Evolutionary conservation across 1,140 invertebrate species (phyloP).

Genomic region (Hycleus phaleratus): DNA sequence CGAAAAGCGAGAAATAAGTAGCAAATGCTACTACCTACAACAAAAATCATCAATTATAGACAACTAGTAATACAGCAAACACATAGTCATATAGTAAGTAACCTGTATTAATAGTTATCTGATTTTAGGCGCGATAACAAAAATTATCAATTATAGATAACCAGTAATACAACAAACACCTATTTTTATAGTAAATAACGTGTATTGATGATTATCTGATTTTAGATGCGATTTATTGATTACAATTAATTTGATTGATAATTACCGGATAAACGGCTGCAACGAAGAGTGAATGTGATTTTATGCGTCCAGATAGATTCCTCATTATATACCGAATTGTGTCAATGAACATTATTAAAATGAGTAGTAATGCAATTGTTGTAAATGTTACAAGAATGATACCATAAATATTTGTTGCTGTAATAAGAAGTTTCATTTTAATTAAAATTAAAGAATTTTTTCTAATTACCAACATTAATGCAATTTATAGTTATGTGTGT

Average conservation of each 20-base stretch:
- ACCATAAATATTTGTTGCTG: conserved; percentile 50
- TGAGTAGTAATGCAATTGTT: conserved; percentile 42
- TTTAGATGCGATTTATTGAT: neutral
- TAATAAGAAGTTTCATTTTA: conserved; percentile 31
- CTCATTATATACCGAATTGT: conserved; percentile 47
- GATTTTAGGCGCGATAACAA: too few relatives aligned
- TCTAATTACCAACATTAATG: too few relatives aligned
- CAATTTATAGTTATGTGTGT: too few relatives aligned
- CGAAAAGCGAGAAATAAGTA: conserved; percentile 48
- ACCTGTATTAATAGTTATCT: too few relatives aligned
- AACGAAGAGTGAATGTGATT: conserved; percentile 48
- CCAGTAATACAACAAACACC: too few relatives aligned
- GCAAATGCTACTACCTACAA: conserved; percentile 48
- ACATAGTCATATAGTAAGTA: too few relatives aligned
- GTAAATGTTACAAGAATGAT: conserved; percentile 46
- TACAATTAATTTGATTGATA: conserved; percentile 17
- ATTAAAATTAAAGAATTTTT: neutral
- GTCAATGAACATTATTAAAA: conserved; percentile 45
- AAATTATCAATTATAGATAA: too few relatives aligned
- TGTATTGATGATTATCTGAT: too few relatives aligned
- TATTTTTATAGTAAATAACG: too few relatives aligned
- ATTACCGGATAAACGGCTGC: conserved; percentile 56
- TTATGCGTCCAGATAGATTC: conserved; percentile 44
- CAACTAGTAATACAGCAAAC: neutral
- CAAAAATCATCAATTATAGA: too few relatives aligned